A percentile compares a stretch with the other conserved stretches of the same genome.
phyloP scores from a whole-genome alignment of 2,113 vertebrate genomes.

The Passer montanus region DNA sequence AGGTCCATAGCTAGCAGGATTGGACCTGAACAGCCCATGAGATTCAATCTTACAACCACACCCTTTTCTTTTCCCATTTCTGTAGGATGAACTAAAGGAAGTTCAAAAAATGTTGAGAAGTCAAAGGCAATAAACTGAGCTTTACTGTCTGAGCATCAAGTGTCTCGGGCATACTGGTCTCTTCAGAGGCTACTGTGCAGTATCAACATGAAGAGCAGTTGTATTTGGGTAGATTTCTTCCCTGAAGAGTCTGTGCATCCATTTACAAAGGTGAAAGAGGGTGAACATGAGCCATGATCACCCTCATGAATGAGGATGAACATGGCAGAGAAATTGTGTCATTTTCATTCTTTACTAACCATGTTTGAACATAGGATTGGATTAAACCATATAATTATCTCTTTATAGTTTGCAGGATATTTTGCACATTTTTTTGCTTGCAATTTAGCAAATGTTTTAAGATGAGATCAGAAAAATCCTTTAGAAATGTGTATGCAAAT shows the following conservation, averaged over 20 bases:
- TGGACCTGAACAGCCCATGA: too few species aligned
- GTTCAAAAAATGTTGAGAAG: background rate
- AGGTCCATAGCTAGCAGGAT: too few species aligned
- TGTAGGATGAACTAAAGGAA: background rate
- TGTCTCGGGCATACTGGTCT: background rate
- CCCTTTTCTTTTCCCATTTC: background rate
- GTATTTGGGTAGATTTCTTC: background rate
- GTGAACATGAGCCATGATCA: too few species aligned
- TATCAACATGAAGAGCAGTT: background rate
- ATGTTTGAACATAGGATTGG: background rate
- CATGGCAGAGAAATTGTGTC: background rate
- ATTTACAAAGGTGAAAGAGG: background rate
- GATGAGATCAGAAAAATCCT: background rate
- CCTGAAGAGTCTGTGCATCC: background rate
- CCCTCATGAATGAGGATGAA: background rate
- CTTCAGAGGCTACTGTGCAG: background rate
- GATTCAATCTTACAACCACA: background rate
- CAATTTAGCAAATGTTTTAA: background rate
- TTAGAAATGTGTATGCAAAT: background rate
- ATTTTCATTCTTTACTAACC: background rate
- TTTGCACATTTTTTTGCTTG: background rate
- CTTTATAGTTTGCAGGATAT: background rate
- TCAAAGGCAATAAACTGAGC: background rate
- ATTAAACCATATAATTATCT: background rate
- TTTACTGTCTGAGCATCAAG: background rate